These are phyloP conservation scores for Phocides pigmalion DNA, from an alignment of 1,140 invertebrate species.

Conservation along the genomic window DNA sequence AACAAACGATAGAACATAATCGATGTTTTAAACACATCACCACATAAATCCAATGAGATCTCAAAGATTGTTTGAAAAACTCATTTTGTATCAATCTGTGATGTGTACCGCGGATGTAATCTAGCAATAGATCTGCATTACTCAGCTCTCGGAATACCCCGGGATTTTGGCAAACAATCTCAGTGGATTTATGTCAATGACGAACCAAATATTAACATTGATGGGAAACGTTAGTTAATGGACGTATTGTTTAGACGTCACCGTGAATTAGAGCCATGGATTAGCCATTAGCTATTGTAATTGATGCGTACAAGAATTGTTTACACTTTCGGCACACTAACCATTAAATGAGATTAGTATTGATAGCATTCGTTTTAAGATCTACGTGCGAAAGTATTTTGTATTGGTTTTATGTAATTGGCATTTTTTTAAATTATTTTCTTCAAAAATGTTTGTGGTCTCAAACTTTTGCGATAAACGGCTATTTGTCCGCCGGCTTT, in stretches of 20 bases:
- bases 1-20: background rate
- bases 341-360: too few relatives aligned
- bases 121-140: constrained; percentile 36
- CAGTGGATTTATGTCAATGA: constrained; percentile 38
- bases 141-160: constrained; percentile 50
- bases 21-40: background rate
- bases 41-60: background rate
- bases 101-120: constrained; percentile 9
- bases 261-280: background rate
- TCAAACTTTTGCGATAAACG: too few relatives aligned
- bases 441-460: too few relatives aligned
- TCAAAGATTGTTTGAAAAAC: constrained; percentile 2
- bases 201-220: constrained; percentile 30
- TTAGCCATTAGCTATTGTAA: background rate
- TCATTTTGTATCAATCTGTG: background rate
- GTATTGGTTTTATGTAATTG: too few relatives aligned
- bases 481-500: too few relatives aligned
- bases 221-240: constrained; percentile 8
- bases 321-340: too few relatives aligned
- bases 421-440: too few relatives aligned
- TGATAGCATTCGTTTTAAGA: too few relatives aligned
- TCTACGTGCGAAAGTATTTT: too few relatives aligned
- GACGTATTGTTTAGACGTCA: constrained; percentile 21
- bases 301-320: background rate
- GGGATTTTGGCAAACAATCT: constrained; percentile 40